Evolutionary conservation across 1,140 invertebrate genomes (phyloP), one percentile per base, ranked within the genome.

Genomic region (Heliconius eleuchia): DNA sequence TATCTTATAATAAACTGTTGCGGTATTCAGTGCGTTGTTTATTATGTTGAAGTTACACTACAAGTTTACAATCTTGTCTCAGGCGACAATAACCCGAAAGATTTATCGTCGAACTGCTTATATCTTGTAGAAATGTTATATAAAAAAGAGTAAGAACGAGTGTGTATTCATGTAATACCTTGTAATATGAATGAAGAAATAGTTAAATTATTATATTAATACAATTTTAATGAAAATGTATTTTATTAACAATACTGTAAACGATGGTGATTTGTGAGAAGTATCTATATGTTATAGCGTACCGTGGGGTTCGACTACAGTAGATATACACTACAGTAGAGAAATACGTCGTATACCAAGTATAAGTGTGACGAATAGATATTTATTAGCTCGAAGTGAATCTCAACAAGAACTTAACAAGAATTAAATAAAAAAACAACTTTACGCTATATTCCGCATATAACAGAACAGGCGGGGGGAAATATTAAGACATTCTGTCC

Each of bases 21-120:
- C 72, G 74, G 75, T 80, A 80, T 80, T 80, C 73, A 77, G 76
- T 71, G 76, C 79, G 79, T 80, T 74, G 76, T 80, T 80, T 80
- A 80, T 80, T 80, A 77, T 77, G 66, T 73, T 77, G 76, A 74
- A 80, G 77, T 80, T 74, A 77, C 79, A 77, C 77, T 77, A 80
- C 76, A 74, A 78, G 80, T 78, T 81, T 75, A 81, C 78, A 77
- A 73, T 39, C 75, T 77, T 77, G 78, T 74, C 72, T 73, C 75
- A 19, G 72, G 77, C 76, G 78, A 79, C 70, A 76, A 79, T 80
- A 77, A 73, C 78, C 52, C 30, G 60, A 80, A 76, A 73, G 76
- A 80, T 80, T 82, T 82, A 82, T 66, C 78, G 72, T 78, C 50
- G 66, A 66, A 66, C 60, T 30, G 27, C 27, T 46, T 5, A 66